Conservation (phyloP, 2,888 invertebrate genomes). For the Drosophila multiciliata region DNA sequence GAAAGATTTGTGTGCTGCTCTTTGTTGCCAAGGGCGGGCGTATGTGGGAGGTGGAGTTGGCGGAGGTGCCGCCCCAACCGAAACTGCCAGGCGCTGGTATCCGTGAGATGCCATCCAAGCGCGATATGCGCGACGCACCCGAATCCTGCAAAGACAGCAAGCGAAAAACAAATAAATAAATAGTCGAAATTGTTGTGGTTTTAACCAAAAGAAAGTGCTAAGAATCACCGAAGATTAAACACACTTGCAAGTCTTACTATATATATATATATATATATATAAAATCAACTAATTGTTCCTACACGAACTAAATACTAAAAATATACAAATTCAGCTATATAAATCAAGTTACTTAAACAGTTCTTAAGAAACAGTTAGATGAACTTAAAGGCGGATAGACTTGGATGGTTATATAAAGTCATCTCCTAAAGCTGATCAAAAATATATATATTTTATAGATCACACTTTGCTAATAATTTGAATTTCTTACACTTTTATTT, state of each 20-base stretch:
- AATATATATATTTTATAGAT: background rate
- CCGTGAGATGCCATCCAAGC: conserved; percentile 82
- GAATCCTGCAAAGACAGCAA: conserved; percentile 76
- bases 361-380: background rate
- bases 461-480: too few species aligned
- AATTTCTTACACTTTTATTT: too few species aligned
- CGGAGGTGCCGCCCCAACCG: conserved; percentile 42
- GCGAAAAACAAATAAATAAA: background rate
- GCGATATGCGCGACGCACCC: conserved; percentile 82
- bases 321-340: background rate
- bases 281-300: background rate
- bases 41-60: conserved; percentile 55
- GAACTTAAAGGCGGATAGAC: background rate
- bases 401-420: background rate
- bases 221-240: background rate
- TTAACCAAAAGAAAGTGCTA: background rate
- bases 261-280: too few species aligned
- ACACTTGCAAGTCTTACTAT: background rate
- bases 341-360: background rate
- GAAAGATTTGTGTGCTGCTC: conserved; percentile 67
- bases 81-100: conserved; percentile 82
- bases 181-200: background rate
- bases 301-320: background rate
- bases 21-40: conserved; percentile 62
- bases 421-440: background rate